Base-by-base conservation (phyloP, 1,140 invertebrate species). In the Calycopis cecrops region DNA sequence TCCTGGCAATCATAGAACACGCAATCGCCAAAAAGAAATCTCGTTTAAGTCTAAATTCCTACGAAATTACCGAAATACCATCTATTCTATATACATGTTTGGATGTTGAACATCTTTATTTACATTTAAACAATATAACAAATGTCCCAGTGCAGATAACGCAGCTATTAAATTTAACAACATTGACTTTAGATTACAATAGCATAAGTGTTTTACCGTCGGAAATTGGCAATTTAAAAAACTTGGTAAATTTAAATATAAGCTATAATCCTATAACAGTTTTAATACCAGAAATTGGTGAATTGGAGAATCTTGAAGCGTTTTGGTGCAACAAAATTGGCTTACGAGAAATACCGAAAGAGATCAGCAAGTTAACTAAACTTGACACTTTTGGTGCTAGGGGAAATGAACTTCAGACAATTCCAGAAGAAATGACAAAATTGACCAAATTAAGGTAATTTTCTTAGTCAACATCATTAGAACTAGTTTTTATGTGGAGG, bases 221-320 rank as follows among this genome's bases (percentile, higher is more conserved):
- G n/a, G 88, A 89, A 63, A 87, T 93, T 49, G 90, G 88, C 21
- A 77, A 90, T 47, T 82, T 93, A 59, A 88, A 90, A 59, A 90
- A 91, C 70, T 86, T 97, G 21, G 88, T 94, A 57, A 94, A 91
- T 62, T 87, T 97, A 44, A 96, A 97, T 76, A 82, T 97, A 44
- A 95, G 95, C 60, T 91, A 94, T 56, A 97, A 97, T 80, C 94
- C 92, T 60, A 89, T 97, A 18, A 85, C 82, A 48, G 74, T 74
- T 6, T 75, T 97, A 52, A 93, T 95, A 11, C 77, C 89, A 10
- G 88, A 91, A 67, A 91, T 97, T 62, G 92, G 92, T 16, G 77
- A 86, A n/a, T 92, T 97, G 65, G 88, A 84, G n/a, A 89, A 90
- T 54, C 77, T 97, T 52, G 95, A 96, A 77, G 91, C 91, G 50